Evolutionary conservation across 2,888 invertebrate species (phyloP), one percentile per base, ranked within the genome.

Genomic region (Hydroisotoma schaefferi): DNA sequence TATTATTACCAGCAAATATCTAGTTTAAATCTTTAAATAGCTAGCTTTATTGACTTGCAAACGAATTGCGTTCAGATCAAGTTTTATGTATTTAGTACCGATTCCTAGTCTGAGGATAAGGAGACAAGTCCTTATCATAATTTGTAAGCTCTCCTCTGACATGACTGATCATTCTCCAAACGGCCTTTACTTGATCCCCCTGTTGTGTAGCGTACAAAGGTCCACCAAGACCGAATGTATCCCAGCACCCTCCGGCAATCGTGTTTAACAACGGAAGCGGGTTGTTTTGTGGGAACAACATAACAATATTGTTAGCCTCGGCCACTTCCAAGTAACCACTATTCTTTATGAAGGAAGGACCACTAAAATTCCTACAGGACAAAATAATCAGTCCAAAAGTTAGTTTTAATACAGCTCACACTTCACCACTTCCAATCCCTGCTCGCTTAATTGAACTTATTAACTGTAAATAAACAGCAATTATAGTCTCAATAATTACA

Each of bases 261-360:
- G n/a, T 15, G 8, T 15, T 15, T 10, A 33, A 15, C 15, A 10
- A 8, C 15, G 33, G 33, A n/a, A n/a, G n/a, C n/a, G n/a, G n/a
- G 18, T 48, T 8, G 29, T 26, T 28, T 48, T 48, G 48, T 6
- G 48, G 48, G 18, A 48, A 48, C 28, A 48, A 20, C 26, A 48
- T 28, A 4, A 48, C 18, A n/a, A 48, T 48, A 6, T 28, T 28
- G 28, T 48, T 48, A 12, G 18, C 48, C 28, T 70, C 68, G 0
- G 66, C 70, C 3, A 67, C 28, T 59, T 70, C 66, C 40, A 70
- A 33, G 8, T 53, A 59, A 37, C 70, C 70, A 48, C 56, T 68
- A 38, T 67, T 59, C 23, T 44, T 28, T 12, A 65, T 40, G 38
- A 68, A 67, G 6, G 22, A 47, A 15, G 53, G n/a, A 12, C 56